Conservation (phyloP, 1,140 invertebrate species). For the Ips nitidus region DNA sequence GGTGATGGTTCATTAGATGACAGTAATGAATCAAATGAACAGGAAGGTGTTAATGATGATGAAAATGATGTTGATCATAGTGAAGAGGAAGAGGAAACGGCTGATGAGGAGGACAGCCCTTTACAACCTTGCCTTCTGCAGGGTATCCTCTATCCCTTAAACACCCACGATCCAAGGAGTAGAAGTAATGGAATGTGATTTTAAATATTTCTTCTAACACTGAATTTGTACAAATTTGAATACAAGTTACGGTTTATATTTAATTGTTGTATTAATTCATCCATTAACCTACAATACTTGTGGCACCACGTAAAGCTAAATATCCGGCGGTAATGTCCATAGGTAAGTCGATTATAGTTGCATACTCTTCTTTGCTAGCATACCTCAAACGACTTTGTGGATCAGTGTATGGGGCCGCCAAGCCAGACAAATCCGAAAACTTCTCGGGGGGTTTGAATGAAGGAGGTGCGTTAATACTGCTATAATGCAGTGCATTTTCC, state of each 20-base stretch:
- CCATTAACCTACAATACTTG: constrained; percentile 72
- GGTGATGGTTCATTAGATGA: not conserved
- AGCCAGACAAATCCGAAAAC: constrained; percentile 89
- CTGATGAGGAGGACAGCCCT: not conserved
- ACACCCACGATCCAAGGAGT: not conserved
- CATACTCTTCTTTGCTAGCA: constrained; percentile 82
- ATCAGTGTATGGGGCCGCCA: constrained; percentile 85
- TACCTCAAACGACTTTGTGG: constrained; percentile 86
- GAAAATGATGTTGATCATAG: not conserved
- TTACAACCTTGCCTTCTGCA: not conserved
- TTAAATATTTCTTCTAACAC: no score
- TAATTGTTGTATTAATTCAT: no score
- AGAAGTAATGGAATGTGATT: no score
- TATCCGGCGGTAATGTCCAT: constrained; percentile 90
- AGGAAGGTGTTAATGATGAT: constrained; percentile 1
- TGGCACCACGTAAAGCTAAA: constrained; percentile 80
- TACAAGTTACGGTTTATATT: no score
- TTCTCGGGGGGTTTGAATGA: constrained; percentile 89
- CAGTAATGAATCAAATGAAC: not conserved
- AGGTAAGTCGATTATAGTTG: constrained; percentile 77
- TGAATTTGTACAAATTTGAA: no score
- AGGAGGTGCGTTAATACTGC: constrained; percentile 85
- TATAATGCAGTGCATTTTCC: constrained; percentile 69
- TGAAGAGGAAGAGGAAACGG: not conserved
- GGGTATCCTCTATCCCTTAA: not conserved